phyloP scores from a whole-genome alignment of 2,113 vertebrate genomes.

The Notothenia rossii region DNA sequence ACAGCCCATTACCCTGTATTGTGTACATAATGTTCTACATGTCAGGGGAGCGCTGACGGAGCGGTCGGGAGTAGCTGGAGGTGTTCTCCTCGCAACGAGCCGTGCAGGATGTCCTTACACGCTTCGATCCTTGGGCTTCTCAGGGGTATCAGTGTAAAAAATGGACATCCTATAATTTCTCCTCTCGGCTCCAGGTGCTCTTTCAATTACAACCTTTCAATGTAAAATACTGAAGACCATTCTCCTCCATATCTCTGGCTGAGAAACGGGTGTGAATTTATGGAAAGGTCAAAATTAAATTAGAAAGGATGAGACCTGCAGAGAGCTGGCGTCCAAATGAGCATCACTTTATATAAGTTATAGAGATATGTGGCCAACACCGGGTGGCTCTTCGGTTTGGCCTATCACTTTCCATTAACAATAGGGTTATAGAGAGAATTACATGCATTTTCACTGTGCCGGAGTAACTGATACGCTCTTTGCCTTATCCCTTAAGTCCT shows the following conservation, averaged over 20 bases:
- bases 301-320: conserved; percentile 57
- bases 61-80: neutral
- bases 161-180: conserved; percentile 70
- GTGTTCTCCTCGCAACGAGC: conserved; percentile 41
- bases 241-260: conserved; percentile 44
- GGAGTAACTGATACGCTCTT: conserved; percentile 73
- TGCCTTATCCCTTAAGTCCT: conserved; percentile 73
- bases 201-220: conserved; percentile 79
- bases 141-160: conserved; percentile 63
- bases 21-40: conserved; percentile 44
- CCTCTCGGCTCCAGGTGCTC: conserved; percentile 49
- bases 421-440: conserved; percentile 64
- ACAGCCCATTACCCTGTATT: conserved; percentile 40
- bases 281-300: conserved; percentile 80
- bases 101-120: conserved; percentile 53
- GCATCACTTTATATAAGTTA: conserved; percentile 71
- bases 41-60: conserved; percentile 38
- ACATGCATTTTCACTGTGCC: conserved; percentile 72
- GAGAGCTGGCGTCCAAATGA: conserved; percentile 58
- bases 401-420: conserved; percentile 73
- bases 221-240: conserved; percentile 68
- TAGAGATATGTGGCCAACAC: conserved; percentile 49
- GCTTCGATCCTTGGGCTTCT: conserved; percentile 54
- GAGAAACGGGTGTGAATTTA: conserved; percentile 75
- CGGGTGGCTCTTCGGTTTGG: conserved; percentile 51